Conservation (phyloP, 2,888 invertebrate species). For the Spodoptera picta region DNA sequence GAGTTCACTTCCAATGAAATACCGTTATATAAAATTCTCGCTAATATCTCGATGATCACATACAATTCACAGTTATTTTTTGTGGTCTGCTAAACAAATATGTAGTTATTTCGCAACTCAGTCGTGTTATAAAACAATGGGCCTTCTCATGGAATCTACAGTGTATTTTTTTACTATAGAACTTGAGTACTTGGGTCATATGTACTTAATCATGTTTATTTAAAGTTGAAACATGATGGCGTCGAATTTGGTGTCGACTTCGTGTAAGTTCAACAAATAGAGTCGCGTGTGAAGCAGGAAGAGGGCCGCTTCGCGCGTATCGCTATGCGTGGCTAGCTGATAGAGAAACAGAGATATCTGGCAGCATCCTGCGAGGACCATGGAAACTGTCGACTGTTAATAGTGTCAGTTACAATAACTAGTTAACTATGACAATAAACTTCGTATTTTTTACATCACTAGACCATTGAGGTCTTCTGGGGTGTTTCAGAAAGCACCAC, state of each 20-base stretch:
- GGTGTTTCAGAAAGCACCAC: no score
- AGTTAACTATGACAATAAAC: no score
- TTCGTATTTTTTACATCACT: no score
- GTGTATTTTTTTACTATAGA: slow-evolving; percentile 10
- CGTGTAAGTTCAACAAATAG: slow-evolving; percentile 59
- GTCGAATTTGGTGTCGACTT: slow-evolving; percentile 41
- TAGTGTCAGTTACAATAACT: neutral
- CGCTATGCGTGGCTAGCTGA: slow-evolving; percentile 23
- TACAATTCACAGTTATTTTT: slow-evolving; percentile 15
- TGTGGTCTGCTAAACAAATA: slow-evolving; percentile 7
- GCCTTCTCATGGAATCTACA: slow-evolving; percentile 22
- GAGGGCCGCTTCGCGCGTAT: slow-evolving; percentile 59
- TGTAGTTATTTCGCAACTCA: neutral
- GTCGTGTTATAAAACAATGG: slow-evolving; percentile 6
- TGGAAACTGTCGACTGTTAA: slow-evolving; percentile 19
- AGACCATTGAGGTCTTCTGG: no score
- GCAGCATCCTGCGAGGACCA: slow-evolving; percentile 34
- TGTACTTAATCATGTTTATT: slow-evolving; percentile 26
- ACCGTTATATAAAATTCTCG: slow-evolving; percentile 7
- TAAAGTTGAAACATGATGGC: slow-evolving; percentile 16
- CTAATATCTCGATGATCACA: slow-evolving; percentile 16
- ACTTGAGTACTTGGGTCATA: slow-evolving; percentile 10
- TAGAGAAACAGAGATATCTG: slow-evolving; percentile 33
- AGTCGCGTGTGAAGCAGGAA: slow-evolving; percentile 73
- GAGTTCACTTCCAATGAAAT: slow-evolving; percentile 2